A percentile compares a stretch with the other conserved stretches of the same genome.
Evolutionary conservation across 2,797 vertebrate species (phyloP).

Genomic region (Picus viridis): DNA sequence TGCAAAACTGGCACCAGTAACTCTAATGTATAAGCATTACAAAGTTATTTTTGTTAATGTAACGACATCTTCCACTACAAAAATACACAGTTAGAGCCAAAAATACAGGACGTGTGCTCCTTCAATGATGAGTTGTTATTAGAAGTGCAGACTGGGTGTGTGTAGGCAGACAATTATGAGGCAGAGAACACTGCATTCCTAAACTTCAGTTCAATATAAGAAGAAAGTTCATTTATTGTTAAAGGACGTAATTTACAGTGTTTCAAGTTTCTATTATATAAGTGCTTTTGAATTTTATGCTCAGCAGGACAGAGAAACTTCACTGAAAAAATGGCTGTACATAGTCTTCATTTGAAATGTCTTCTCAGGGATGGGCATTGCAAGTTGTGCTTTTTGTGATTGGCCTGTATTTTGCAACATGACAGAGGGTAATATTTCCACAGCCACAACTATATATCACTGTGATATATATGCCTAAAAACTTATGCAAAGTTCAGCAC

Average conservation of each 20-base stretch:
- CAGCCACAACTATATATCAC: background rate
- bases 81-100: slow-evolving; percentile 48
- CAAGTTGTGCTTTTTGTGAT: background rate
- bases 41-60: slow-evolving; percentile 54
- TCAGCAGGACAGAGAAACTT: slow-evolving; percentile 64
- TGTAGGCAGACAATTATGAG: slow-evolving; percentile 53
- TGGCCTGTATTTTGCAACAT: background rate
- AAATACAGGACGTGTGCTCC: slow-evolving; percentile 21
- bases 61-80: slow-evolving; percentile 49
- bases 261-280: slow-evolving; percentile 71
- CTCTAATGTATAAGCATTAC: slow-evolving; percentile 32
- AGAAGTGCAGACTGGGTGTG: slow-evolving; percentile 19
- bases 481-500: background rate
- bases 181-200: slow-evolving; percentile 67
- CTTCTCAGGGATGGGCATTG: background rate
- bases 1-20: slow-evolving; percentile 1
- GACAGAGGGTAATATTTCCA: background rate
- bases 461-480: background rate
- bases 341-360: slow-evolving; percentile 34
- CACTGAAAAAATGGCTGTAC: slow-evolving; percentile 62
- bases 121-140: slow-evolving; percentile 24
- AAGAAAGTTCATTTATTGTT: slow-evolving; percentile 71
- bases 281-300: slow-evolving; percentile 57
- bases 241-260: slow-evolving; percentile 68
- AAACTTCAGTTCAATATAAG: slow-evolving; percentile 56